phyloP scores from a whole-genome alignment of 2,113 vertebrate genomes.

The Misgurnus anguillicaudatus region DNA sequence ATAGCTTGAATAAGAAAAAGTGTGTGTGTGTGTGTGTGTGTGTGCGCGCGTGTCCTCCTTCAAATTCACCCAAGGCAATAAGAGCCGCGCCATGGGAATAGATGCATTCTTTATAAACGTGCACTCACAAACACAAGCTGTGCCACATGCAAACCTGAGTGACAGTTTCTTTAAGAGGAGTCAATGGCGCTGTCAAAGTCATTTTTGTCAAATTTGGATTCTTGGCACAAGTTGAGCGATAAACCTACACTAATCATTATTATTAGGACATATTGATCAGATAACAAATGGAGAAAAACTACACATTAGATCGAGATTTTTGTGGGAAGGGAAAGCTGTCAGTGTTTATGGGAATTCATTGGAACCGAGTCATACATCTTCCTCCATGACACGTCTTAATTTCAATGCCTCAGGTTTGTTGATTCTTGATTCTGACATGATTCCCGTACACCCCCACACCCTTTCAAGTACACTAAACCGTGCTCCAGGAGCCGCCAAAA shows the following conservation, averaged over 20 bases:
- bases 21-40: slow-evolving; percentile 8
- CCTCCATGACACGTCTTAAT: slow-evolving; percentile 18
- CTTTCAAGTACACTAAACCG: too few species aligned
- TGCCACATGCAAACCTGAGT: slow-evolving; percentile 42
- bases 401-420: slow-evolving; percentile 21
- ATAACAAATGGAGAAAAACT: neutral
- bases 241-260: slow-evolving; percentile 31
- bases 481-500: too few species aligned
- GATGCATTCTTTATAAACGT: slow-evolving; percentile 42
- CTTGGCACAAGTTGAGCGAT: slow-evolving; percentile 34
- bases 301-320: neutral
- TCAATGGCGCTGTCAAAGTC: slow-evolving; percentile 56
- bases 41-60: slow-evolving; percentile 30
- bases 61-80: slow-evolving; percentile 40
- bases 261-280: slow-evolving; percentile 19
- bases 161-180: slow-evolving; percentile 56
- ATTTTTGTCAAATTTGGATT: slow-evolving; percentile 46
- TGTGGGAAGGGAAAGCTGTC: slow-evolving; percentile 1
- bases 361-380: neutral
- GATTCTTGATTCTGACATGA: neutral
- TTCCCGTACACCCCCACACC: too few species aligned
- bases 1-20: slow-evolving; percentile 26
- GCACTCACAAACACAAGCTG: slow-evolving; percentile 19
- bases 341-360: slow-evolving; percentile 1
- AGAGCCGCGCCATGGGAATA: slow-evolving; percentile 14